Evolutionary conservation across 2,888 invertebrate genomes (phyloP).

Genomic region (Beris morrisii): DNA sequence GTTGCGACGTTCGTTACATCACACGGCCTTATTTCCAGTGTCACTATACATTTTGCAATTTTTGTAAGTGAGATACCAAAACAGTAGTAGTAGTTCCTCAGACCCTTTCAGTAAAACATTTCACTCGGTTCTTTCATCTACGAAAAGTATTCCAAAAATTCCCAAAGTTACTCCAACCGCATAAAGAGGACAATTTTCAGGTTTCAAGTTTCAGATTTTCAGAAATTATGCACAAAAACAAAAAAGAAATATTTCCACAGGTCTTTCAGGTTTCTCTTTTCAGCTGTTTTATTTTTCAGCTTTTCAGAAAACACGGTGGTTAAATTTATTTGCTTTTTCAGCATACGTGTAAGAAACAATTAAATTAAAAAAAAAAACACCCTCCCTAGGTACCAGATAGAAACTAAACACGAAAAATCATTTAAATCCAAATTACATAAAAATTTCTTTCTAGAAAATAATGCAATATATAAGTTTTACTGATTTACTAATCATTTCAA

Average conservation of each 20-base stretch:
- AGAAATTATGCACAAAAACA: slow-evolving; percentile 11
- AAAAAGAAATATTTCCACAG: slow-evolving; percentile 20
- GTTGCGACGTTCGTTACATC: too few relatives aligned
- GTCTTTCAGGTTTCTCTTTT: slow-evolving; percentile 37
- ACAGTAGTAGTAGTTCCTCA: too few relatives aligned
- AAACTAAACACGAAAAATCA: neutral
- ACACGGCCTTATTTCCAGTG: too few relatives aligned
- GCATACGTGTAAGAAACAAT: slow-evolving; percentile 9
- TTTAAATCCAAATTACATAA: slow-evolving; percentile 1
- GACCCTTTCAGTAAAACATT: too few relatives aligned
- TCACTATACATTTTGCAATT: too few relatives aligned
- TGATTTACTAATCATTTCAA: slow-evolving; percentile 38
- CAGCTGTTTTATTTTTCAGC: slow-evolving; percentile 40
- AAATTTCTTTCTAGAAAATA: slow-evolving; percentile 10
- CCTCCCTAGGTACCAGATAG: neutral
- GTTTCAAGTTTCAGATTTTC: slow-evolving; percentile 33
- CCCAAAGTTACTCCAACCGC: neutral
- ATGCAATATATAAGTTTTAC: slow-evolving; percentile 12
- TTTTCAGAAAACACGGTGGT: slow-evolving; percentile 12
- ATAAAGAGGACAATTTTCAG: slow-evolving; percentile 26
- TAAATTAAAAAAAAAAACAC: neutral
- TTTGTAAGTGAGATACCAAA: too few relatives aligned
- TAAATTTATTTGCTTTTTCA: slow-evolving; percentile 20
- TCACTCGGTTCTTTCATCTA: too few relatives aligned
- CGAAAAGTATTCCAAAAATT: too few relatives aligned